phyloP scores from a whole-genome alignment of 2,797 vertebrate species.

The Prunella strophiata region DNA sequence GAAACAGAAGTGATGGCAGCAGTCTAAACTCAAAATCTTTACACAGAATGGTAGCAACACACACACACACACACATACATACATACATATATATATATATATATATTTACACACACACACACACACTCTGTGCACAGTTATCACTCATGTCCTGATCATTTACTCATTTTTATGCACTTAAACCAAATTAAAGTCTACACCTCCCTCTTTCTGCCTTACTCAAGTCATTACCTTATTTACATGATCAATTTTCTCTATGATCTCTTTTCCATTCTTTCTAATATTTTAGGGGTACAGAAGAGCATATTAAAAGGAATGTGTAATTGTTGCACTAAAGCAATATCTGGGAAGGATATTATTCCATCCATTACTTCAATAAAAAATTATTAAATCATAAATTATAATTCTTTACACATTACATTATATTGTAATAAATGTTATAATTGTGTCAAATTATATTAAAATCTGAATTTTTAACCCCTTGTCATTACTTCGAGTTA shows the following conservation, averaged over 20 bases:
- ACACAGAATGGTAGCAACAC: not conserved
- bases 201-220: not conserved
- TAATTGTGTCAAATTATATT: not conserved
- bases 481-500: not conserved
- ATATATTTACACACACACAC: too few relatives aligned
- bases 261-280: not conserved
- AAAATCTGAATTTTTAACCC: not conserved
- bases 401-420: not conserved
- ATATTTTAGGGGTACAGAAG: not conserved
- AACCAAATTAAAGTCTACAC: not conserved
- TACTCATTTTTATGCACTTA: not conserved
- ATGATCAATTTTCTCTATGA: not conserved
- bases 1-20: not conserved
- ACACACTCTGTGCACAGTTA: not conserved
- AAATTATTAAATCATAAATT: not conserved
- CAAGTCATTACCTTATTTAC: not conserved
- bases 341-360: not conserved
- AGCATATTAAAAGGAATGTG: not conserved
- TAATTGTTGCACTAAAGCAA: not conserved
- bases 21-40: not conserved
- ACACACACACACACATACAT: too few relatives aligned
- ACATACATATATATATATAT: too few relatives aligned
- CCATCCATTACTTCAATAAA: constrained; percentile 7
- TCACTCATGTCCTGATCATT: fast-evolving
- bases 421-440: not conserved